These are phyloP conservation scores for Meiosimyza decipiens DNA, from an alignment of 2,888 invertebrate species.

Conservation along the genomic window DNA sequence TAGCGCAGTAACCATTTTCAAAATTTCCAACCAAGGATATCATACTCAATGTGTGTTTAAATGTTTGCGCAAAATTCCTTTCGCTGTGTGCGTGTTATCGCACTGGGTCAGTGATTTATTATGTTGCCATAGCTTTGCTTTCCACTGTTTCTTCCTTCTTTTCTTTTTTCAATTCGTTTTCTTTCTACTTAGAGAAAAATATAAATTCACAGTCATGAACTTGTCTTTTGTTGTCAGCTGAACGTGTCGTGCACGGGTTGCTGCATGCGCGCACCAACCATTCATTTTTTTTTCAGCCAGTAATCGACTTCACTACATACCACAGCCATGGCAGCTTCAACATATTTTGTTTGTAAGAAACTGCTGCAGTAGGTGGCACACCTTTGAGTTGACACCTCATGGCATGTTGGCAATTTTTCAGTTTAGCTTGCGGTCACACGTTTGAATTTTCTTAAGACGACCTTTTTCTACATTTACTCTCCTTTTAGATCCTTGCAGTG, in stretches of 20 bases:
- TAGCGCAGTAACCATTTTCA: too few species aligned
- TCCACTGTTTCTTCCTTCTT: constrained; percentile 15
- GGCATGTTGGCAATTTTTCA: constrained; percentile 28
- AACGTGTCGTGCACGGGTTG: constrained; percentile 22
- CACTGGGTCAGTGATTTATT: constrained; percentile 44
- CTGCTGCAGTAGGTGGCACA: neutral
- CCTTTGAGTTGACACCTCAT: neutral
- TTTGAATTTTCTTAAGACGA: too few species aligned
- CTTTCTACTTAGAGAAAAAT: constrained; percentile 25
- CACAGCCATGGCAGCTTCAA: too few species aligned
- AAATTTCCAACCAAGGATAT: neutral
- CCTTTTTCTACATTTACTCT: too few species aligned
- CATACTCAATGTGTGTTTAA: neutral
- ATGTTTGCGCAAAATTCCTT: constrained; percentile 1
- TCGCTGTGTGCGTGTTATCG: constrained; percentile 32
- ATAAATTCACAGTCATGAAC: constrained; percentile 45
- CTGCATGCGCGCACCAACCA: too few species aligned
- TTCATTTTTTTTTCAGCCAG: too few species aligned
- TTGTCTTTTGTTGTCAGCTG: constrained; percentile 40
- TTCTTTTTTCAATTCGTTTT: constrained; percentile 9
- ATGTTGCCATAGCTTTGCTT: constrained; percentile 34
- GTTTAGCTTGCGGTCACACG: too few species aligned
- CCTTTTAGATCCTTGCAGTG: too few species aligned
- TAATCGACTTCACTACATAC: too few species aligned
- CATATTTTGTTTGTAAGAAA: too few species aligned